Conservation (phyloP, 2,888 invertebrate species). For the Harpalus rufipes region DNA sequence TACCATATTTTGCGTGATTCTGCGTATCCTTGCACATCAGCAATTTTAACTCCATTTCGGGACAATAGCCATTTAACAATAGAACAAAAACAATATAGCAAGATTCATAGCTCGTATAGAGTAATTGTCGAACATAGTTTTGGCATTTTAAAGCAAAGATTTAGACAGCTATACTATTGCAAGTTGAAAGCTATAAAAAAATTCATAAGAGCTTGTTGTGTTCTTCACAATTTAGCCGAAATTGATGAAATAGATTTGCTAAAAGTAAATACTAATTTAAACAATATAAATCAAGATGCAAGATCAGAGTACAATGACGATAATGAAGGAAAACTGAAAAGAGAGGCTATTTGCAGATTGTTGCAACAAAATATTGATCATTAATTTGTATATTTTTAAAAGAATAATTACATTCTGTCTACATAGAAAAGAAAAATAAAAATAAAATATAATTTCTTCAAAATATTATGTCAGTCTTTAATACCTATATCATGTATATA, state of each 20-base stretch:
- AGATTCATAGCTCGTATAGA: slow-evolving; percentile 39
- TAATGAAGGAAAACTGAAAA: not conserved
- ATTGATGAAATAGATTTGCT: not conserved
- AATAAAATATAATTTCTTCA: too few relatives aligned
- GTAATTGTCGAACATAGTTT: slow-evolving; percentile 58
- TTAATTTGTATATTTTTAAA: not conserved
- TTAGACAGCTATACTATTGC: slow-evolving; percentile 46
- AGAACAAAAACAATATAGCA: slow-evolving; percentile 58
- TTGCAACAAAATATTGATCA: not conserved
- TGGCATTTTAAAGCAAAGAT: slow-evolving; percentile 56
- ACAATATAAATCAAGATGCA: not conserved
- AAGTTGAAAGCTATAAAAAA: slow-evolving; percentile 50
- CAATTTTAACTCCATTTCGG: slow-evolving; percentile 42
- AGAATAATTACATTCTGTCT: not conserved
- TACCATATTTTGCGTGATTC: slow-evolving; percentile 48
- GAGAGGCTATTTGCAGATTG: not conserved
- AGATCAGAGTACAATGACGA: not conserved
- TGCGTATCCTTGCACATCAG: slow-evolving; percentile 36
- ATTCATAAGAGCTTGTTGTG: slow-evolving; percentile 60
- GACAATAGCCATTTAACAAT: slow-evolving; percentile 56
- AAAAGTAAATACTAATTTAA: not conserved
- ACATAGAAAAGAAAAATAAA: too few relatives aligned
- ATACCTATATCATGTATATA: too few relatives aligned
- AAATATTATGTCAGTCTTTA: too few relatives aligned
- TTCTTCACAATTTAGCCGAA: slow-evolving; percentile 44